These are phyloP conservation scores for Bilobella aurantiaca DNA, from an alignment of 1,140 invertebrate species.

Conservation along the genomic window DNA sequence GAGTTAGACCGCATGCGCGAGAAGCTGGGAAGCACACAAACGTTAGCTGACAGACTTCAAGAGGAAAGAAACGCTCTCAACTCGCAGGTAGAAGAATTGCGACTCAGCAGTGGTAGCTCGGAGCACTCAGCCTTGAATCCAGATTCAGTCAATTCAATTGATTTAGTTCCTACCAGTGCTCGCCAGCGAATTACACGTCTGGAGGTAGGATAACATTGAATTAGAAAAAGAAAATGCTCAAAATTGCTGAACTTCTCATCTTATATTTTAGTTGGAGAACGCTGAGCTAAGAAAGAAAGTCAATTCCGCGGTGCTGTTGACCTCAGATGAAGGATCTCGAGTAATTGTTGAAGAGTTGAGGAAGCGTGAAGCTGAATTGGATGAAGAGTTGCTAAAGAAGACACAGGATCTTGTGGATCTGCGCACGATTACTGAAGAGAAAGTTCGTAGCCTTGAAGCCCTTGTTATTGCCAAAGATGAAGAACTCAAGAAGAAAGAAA, in stretches of 20 bases:
- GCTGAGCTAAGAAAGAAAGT: constrained; percentile 28
- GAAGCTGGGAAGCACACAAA: constrained; percentile 27
- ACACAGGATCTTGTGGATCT: constrained; percentile 26
- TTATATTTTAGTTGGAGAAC: constrained; percentile 28
- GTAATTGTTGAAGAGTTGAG: constrained; percentile 31
- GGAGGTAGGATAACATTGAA: constrained; percentile 19
- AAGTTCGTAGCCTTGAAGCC: constrained; percentile 21
- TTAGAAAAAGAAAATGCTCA: background rate
- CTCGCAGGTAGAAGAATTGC: constrained; percentile 25
- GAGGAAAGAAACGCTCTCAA: constrained; percentile 28
- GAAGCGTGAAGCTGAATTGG: constrained; percentile 31
- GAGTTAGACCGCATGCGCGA: constrained; percentile 11
- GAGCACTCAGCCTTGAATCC: constrained; percentile 9
- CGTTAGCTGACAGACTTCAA: constrained; percentile 19
- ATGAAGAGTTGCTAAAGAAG: constrained; percentile 27
- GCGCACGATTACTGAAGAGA: constrained; percentile 19
- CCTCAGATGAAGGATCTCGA: constrained; percentile 25
- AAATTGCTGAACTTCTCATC: background rate
- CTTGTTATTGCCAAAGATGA: constrained; percentile 28
- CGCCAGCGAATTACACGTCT: constrained; percentile 27
- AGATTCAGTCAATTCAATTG: constrained; percentile 27
- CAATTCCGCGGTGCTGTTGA: constrained; percentile 15
- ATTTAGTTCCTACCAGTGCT: constrained; percentile 27
- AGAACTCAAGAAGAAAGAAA: constrained; percentile 30
- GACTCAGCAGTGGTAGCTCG: constrained; percentile 14